Base-by-base conservation (phyloP, 2,797 vertebrate species). In the Adrianichthys oophorus region DNA sequence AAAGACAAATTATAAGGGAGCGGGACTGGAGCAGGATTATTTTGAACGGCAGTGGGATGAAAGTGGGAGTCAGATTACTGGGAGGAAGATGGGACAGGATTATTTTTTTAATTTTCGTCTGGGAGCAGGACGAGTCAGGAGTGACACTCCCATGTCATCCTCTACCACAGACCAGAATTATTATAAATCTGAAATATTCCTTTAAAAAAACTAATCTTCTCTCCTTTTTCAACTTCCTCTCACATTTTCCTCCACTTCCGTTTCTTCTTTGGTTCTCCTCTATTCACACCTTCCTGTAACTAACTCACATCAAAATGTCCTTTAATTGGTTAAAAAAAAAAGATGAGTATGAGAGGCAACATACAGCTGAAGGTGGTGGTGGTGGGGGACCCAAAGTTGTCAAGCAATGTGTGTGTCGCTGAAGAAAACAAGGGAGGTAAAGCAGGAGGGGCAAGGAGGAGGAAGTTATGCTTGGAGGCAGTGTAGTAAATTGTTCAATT, bases 401-500 rank as follows among this genome's bases (percentile, higher is more conserved):
- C 13, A 17, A 12, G 46, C 6, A 29, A 24, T 68, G 66, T 76
- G 68, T 54, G n/a, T 58, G 59, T 54, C 26, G 52, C 65, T 58
- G 72, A 70, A 66, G 59, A 55, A 80, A 76, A 46, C 12, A 56
- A 62, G 53, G 68, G 67, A 69, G 58, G 72, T 32, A 54, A 69
- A 59, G 62, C 57, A 62, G 59, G 62, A 52, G 56, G 60, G 67
- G 57, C 55, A 63, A 47, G 60, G 45, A 59, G 74, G 70, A 76
- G 68, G 93, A 94, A 94, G 95, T 96, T 94, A 95, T 96, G 95
- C 95, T 97, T 95, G 94, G 94, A 96, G 95, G 95, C 94, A 98
- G 94, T 95, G 95, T 95, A 98, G 95, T 98, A 98, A 98, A 98
- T 98, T 98, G 96, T 97, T 96, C 95, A 93, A 97, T 98, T 98